These are phyloP conservation scores for Corydoras maculifer DNA, from an alignment of 2,113 vertebrate genomes.

Conservation along the genomic window DNA sequence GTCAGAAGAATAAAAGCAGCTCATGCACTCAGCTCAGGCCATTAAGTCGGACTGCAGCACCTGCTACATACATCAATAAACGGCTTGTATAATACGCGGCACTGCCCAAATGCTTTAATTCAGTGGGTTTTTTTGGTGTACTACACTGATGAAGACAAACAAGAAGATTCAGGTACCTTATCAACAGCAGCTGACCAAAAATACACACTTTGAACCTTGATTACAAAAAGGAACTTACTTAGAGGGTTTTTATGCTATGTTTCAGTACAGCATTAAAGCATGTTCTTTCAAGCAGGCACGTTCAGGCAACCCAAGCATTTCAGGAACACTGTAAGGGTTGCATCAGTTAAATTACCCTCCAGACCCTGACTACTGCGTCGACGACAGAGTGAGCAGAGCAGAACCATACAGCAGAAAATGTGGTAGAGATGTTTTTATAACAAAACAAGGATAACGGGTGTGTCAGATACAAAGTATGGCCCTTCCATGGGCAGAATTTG, in stretches of 20 bases:
- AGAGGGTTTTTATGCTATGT: too few relatives aligned
- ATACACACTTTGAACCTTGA: too few relatives aligned
- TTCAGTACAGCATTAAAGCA: too few relatives aligned
- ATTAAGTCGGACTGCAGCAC: conserved; percentile 18
- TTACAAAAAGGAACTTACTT: too few relatives aligned
- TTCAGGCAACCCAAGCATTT: conserved; percentile 24
- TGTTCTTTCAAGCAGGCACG: too few relatives aligned
- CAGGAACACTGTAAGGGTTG: conserved; percentile 24
- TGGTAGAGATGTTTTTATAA: neutral
- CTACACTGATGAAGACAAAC: neutral
- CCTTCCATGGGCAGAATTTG: neutral
- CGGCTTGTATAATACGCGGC: conserved; percentile 1
- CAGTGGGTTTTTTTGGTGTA: neutral
- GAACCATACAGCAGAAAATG: neutral
- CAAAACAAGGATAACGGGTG: neutral
- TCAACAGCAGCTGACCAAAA: too few relatives aligned
- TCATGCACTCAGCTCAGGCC: conserved; percentile 20
- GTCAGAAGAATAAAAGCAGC: conserved; percentile 17
- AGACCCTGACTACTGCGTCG: neutral
- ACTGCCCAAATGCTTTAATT: conserved; percentile 11
- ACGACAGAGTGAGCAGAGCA: neutral
- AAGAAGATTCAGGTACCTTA: neutral
- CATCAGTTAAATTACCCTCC: conserved; percentile 32
- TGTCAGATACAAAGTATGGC: neutral
- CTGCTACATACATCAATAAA: conserved; percentile 15